phyloP scores from a whole-genome alignment of 2,888 invertebrate genomes.

The Copidosoma aretas region DNA sequence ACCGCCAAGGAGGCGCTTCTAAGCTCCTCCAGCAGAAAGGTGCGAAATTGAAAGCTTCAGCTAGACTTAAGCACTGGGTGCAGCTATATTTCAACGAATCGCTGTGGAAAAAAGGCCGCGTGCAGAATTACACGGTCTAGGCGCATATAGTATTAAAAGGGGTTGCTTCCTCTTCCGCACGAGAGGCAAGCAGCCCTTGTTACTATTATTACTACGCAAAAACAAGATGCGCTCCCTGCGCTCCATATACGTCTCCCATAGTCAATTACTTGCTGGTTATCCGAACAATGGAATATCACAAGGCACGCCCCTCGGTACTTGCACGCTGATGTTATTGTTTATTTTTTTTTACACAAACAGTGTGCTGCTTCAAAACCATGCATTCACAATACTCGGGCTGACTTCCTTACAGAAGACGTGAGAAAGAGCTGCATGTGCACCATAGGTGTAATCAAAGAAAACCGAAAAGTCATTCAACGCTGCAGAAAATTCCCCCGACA shows the following conservation, averaged over 20 bases:
- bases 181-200: no score
- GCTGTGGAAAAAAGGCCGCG: conserved; percentile 1
- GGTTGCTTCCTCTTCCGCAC: conserved; percentile 10
- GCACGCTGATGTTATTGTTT: no score
- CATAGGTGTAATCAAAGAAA: conserved; percentile 3
- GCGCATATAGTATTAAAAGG: background rate
- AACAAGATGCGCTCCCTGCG: no score
- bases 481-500: background rate
- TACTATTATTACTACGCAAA: no score
- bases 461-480: conserved; percentile 8
- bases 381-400: no score
- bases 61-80: conserved; percentile 3
- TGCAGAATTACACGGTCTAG: conserved; percentile 24
- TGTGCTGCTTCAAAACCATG: no score
- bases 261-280: no score
- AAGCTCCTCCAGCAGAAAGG: conserved; percentile 16
- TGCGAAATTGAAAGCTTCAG: conserved; percentile 31
- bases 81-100: background rate
- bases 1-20: background rate
- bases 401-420: conserved; percentile 20
- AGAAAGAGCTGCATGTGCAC: conserved; percentile 5
- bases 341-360: no score
- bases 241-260: no score
- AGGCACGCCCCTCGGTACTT: no score
- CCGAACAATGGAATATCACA: no score